Conservation (phyloP, 1,140 invertebrate species). For the Sogatella furcifera region DNA sequence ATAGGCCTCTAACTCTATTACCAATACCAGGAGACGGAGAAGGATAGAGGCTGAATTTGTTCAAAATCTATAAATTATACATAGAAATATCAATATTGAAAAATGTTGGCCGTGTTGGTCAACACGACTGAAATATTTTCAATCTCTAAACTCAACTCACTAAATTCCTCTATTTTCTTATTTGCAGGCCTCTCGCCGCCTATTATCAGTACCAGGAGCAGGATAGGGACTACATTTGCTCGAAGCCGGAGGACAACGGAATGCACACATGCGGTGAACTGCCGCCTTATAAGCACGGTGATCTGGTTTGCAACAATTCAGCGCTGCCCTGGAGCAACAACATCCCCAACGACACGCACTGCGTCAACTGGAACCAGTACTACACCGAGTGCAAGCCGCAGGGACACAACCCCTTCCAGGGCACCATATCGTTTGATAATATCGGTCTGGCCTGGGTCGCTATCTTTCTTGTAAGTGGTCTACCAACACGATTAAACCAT, state of each 20-base stretch:
- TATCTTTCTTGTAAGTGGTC: conserved; percentile 88
- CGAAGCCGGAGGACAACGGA: conserved; percentile 81
- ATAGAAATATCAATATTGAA: too few species aligned
- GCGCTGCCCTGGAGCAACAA: conserved; percentile 37
- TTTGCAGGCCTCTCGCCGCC: conserved; percentile 50
- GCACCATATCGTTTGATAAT: conserved; percentile 99
- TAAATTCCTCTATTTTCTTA: neutral
- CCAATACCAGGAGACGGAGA: too few species aligned
- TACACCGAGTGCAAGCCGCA: conserved; percentile 89
- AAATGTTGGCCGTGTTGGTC: too few species aligned
- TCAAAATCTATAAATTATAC: too few species aligned
- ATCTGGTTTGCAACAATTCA: conserved; percentile 44
- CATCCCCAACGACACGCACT: conserved; percentile 48
- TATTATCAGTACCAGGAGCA: conserved; percentile 66
- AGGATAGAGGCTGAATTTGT: too few species aligned
- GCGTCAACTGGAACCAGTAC: conserved; percentile 99
- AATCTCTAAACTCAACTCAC: too few species aligned
- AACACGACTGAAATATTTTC: too few species aligned
- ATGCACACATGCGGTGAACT: conserved; percentile 88
- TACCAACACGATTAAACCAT: too few species aligned
- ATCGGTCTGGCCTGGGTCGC: conserved; percentile 99
- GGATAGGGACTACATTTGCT: conserved; percentile 97
- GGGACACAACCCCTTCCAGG: conserved; percentile 95
- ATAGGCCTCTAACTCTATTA: too few species aligned
- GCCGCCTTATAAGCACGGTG: conserved; percentile 53